These are phyloP conservation scores for Pterocles orientalis DNA, from an alignment of 2,113 vertebrate genomes.

Conservation along the genomic window DNA sequence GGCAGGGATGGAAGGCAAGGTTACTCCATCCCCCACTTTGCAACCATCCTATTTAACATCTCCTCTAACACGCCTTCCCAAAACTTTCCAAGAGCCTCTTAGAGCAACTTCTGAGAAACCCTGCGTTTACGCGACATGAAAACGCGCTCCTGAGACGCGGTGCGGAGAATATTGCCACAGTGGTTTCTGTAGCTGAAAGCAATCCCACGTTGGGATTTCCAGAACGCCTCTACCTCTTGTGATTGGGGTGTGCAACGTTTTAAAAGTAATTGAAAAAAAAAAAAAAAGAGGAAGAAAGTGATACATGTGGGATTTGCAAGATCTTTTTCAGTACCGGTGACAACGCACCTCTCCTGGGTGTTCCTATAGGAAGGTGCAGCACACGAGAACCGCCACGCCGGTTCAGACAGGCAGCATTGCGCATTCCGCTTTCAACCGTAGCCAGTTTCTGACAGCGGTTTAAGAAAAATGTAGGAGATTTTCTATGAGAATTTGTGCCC, in stretches of 20 bases:
- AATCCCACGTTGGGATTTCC: neutral
- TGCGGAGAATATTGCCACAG: rapidly evolving
- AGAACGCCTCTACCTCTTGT: neutral
- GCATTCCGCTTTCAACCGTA: neutral
- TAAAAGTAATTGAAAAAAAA: neutral
- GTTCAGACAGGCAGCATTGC: neutral
- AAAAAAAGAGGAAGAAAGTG: neutral
- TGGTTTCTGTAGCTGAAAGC: neutral
- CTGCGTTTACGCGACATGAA: neutral
- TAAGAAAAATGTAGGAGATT: neutral
- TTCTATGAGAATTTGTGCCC: neutral
- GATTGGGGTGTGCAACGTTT: neutral
- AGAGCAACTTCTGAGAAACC: neutral
- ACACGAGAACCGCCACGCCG: rapidly evolving
- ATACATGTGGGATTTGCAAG: neutral
- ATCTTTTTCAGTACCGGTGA: neutral
- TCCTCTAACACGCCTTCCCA: neutral
- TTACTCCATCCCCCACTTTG: neutral
- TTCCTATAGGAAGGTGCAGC: neutral
- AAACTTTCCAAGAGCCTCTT: neutral
- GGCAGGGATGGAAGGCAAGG: neutral
- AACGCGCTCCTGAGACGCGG: neutral
- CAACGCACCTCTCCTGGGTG: neutral
- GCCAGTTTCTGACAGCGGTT: neutral
- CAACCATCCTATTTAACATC: neutral